Base-by-base conservation (phyloP, 1,140 invertebrate genomes). In the Sinella curviseta region DNA sequence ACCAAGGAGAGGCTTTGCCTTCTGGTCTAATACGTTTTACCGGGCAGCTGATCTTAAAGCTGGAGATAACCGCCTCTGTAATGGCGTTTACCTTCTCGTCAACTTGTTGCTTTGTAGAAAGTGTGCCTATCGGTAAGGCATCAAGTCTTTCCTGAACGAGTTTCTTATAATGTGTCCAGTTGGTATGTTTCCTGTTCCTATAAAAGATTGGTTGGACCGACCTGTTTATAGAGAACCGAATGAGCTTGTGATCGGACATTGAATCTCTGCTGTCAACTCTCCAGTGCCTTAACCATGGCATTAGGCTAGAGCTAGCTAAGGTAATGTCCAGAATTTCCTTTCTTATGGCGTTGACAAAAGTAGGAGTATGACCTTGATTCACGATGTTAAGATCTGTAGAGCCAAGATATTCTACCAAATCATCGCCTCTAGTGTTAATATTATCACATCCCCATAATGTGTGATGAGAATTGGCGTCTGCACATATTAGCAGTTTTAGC, bases 401-500 rank as follows among this genome's bases (percentile, higher is more conserved):
- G 2, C 39, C 57, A 1, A 82, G 26, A 67, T 57, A 82, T 28
- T 82, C 75, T 1, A 79, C 55, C 0, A 82, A 76, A 0, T 55
- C 35, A 1, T 34, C 57, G 0, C 78, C 81, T 24, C 78, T 70
- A 1, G 28, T n/a, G 55, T 82, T 82, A 24, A 3, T 31, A 65
- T 81, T 60, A 17, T 54, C 24, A 48, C 77, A 75, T n/a, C 78
- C 80, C 80, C 78, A 81, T n/a, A 54, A 12, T n/a, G 60, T 34
- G 55, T 81, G 77, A 65, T 81, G 80, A 8, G 78, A 39, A 74
- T 81, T 81, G 20, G 78, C 77, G 76, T 81, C 80, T 12, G 34
- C 26, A 1, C 78, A 77, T 8, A 81, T 35, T 4, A 81, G 14
- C 3, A 81, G 35, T 1, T 78, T 73, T 33, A 79, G 14, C n/a